Conservation (phyloP, 2,797 vertebrate genomes). For the Lacerta agilis region DNA sequence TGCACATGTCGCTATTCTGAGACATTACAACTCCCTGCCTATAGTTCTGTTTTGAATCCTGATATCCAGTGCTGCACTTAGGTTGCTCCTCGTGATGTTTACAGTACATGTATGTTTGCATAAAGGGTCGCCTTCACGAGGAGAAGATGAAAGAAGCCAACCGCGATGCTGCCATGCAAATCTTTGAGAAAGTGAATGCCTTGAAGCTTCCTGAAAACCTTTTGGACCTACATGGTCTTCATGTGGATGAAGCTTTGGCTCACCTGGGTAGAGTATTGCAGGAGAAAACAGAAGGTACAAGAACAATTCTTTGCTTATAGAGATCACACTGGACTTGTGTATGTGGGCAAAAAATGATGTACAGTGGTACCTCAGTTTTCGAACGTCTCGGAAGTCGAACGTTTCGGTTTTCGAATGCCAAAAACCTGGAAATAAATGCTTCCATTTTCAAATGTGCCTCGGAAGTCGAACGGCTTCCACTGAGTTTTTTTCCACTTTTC, state of each 20-base stretch:
- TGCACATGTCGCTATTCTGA: conserved; percentile 31
- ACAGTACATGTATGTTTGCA: conserved; percentile 59
- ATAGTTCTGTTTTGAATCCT: conserved; percentile 37
- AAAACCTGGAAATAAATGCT: too few relatives aligned
- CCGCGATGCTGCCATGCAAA: conserved; percentile 89
- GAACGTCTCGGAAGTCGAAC: too few relatives aligned
- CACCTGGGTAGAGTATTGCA: conserved; percentile 86
- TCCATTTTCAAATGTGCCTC: too few relatives aligned
- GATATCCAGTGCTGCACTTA: not conserved
- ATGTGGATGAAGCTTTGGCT: conserved; percentile 91
- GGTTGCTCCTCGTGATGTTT: not conserved
- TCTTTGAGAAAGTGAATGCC: conserved; percentile 92
- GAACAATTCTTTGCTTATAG: not conserved
- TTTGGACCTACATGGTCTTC: conserved; percentile 96
- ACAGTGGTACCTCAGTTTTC: too few relatives aligned
- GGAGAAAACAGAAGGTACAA: conserved; percentile 88
- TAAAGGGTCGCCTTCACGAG: conserved; percentile 90
- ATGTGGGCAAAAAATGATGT: too few relatives aligned
- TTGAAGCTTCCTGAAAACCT: conserved; percentile 92
- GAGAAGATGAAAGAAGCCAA: conserved; percentile 94
- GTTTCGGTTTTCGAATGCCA: too few relatives aligned
- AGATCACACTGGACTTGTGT: not conserved
- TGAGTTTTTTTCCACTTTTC: too few relatives aligned
- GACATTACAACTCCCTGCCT: conserved; percentile 34
- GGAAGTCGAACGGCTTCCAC: too few relatives aligned